Conservation (phyloP, 2,113 vertebrate species). For the Trogon melanurus region DNA sequence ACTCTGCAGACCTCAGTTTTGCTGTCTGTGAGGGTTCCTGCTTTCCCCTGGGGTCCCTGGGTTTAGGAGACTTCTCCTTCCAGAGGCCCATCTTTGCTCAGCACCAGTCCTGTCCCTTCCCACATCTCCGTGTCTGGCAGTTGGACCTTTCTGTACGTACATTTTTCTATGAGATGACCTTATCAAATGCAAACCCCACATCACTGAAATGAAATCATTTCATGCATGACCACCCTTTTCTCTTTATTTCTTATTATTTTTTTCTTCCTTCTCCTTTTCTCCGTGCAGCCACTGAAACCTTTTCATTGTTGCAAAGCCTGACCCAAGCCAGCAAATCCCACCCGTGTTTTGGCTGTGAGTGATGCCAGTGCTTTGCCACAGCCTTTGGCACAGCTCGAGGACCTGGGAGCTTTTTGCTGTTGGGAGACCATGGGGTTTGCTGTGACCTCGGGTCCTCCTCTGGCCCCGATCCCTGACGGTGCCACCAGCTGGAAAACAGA, state of each 20-base stretch:
- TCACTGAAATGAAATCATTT: conserved; percentile 81
- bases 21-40: rapidly evolving
- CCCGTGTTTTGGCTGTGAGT: neutral
- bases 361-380: neutral
- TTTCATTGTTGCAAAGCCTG: conserved; percentile 63
- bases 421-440: neutral
- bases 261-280: conserved; percentile 45
- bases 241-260: neutral
- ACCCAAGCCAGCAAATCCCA: conserved; percentile 55
- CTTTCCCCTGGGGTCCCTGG: neutral
- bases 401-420: neutral
- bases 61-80: neutral
- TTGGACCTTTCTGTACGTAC: neutral
- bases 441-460: neutral
- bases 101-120: neutral
- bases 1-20: neutral
- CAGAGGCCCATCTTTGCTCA: neutral
- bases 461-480: rapidly evolving
- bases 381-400: neutral
- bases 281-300: conserved; percentile 47
- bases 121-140: neutral
- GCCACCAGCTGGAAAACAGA: neutral
- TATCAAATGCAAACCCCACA: rapidly evolving
- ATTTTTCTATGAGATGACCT: neutral
- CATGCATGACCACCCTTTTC: conserved; percentile 72